Evolutionary conservation across 2,113 vertebrate genomes (phyloP).

Genomic region (Tauraco erythrolophus): DNA sequence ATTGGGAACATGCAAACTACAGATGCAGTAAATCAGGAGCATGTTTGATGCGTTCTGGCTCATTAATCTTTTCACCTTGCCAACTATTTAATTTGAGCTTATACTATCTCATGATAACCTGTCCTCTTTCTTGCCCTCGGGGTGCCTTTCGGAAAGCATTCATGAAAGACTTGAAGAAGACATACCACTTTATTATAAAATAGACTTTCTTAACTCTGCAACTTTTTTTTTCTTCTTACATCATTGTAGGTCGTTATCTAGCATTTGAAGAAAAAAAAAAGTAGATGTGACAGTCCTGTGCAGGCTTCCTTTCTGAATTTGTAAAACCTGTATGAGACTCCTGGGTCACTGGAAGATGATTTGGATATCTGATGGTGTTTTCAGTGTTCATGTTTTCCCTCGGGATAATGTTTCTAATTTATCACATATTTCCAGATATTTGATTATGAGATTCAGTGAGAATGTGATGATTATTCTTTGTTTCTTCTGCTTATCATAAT

Average conservation of each 20-base stretch:
- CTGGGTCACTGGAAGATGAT: background rate
- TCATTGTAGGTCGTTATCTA: background rate
- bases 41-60: conserved; percentile 11
- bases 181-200: background rate
- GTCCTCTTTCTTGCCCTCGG: background rate
- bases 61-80: conserved; percentile 31
- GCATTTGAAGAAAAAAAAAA: background rate
- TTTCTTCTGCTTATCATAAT: conserved; percentile 66
- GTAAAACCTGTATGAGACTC: background rate
- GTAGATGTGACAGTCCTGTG: background rate
- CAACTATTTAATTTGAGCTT: conserved; percentile 11
- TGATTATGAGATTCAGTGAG: conserved; percentile 55
- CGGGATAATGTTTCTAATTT: conserved; percentile 40
- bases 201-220: background rate
- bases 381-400: conserved; percentile 18
- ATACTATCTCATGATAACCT: background rate
- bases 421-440: conserved; percentile 55
- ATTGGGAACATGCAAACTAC: background rate
- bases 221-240: background rate
- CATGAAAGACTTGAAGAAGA: background rate
- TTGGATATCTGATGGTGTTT: background rate
- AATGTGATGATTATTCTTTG: conserved; percentile 61
- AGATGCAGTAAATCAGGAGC: conserved; percentile 29
- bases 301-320: background rate
- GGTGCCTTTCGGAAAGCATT: conserved; percentile 2